Evolutionary conservation across 2,113 vertebrate species (phyloP).

Genomic region (Nymphicus hollandicus): DNA sequence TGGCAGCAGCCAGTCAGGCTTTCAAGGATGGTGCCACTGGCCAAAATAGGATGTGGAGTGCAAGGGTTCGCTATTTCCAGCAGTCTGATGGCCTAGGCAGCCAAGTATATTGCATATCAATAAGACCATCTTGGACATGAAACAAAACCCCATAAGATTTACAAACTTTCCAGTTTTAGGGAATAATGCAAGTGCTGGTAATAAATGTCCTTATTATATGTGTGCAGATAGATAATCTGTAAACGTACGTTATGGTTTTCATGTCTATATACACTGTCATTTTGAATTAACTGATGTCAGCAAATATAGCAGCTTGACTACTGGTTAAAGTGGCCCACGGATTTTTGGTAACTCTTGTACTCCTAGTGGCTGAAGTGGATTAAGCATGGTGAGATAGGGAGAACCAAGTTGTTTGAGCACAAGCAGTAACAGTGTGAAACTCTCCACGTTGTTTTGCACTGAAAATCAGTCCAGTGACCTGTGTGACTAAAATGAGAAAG

Average conservation of each 20-base stretch:
- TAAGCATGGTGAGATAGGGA: neutral
- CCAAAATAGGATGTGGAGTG: fast-evolving
- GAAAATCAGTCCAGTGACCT: neutral
- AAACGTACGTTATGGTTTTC: fast-evolving
- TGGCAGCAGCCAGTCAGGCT: neutral
- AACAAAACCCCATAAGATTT: neutral
- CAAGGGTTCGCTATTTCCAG: neutral
- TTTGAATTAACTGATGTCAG: neutral
- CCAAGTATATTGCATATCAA: neutral
- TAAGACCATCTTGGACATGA: neutral
- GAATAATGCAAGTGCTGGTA: neutral
- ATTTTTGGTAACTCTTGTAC: neutral
- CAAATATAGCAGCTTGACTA: neutral
- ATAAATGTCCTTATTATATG: neutral
- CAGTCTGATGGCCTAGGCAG: neutral
- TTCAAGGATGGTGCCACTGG: neutral
- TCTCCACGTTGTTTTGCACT: neutral
- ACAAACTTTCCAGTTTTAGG: neutral
- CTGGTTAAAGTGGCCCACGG: neutral
- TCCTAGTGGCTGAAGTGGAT: neutral
- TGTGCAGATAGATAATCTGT: neutral
- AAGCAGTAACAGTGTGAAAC: neutral
- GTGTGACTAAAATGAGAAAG: neutral
- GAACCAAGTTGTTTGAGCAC: neutral
- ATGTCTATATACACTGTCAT: fast-evolving